These are phyloP conservation scores for Eristalis tenax DNA, from an alignment of 2,888 invertebrate species.

Conservation along the genomic window DNA sequence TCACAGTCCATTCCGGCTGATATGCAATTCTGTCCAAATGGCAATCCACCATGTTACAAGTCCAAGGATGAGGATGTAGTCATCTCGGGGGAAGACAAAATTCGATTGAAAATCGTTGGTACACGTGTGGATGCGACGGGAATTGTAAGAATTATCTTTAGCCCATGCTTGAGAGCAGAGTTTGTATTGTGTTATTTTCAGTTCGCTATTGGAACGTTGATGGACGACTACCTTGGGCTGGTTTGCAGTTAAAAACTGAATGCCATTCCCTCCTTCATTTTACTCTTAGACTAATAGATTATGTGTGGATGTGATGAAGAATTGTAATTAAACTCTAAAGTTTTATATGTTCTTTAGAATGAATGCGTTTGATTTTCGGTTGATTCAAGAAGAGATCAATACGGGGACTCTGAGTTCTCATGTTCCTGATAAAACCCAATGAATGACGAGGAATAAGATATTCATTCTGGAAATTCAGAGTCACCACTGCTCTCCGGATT, in stretches of 20 bases:
- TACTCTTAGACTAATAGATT: neutral
- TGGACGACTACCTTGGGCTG: constrained; percentile 98
- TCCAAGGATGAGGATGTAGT: constrained; percentile 99
- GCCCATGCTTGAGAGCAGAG: neutral
- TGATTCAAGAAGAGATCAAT: neutral
- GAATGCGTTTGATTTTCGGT: neutral
- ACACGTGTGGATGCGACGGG: constrained; percentile 99
- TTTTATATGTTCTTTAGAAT: neutral
- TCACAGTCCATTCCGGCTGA: constrained; percentile 97
- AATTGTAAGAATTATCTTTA: constrained; percentile 88
- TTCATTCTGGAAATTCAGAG: too few relatives aligned
- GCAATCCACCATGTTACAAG: constrained; percentile 98
- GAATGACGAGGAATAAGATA: too few relatives aligned
- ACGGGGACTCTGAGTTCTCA: too few relatives aligned
- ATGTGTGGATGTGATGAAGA: neutral
- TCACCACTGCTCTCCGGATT: too few relatives aligned
- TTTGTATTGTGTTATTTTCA: constrained; percentile 82
- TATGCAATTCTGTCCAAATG: constrained; percentile 99
- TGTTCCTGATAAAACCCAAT: too few relatives aligned
- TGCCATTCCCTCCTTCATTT: neutral
- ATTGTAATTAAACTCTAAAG: neutral
- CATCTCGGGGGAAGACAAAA: constrained; percentile 98
- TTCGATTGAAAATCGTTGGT: constrained; percentile 98
- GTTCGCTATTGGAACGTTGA: constrained; percentile 99
- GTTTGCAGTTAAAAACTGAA: constrained; percentile 81